phyloP scores from a whole-genome alignment of 1,140 invertebrate species.

The Antheraea mylitta region DNA sequence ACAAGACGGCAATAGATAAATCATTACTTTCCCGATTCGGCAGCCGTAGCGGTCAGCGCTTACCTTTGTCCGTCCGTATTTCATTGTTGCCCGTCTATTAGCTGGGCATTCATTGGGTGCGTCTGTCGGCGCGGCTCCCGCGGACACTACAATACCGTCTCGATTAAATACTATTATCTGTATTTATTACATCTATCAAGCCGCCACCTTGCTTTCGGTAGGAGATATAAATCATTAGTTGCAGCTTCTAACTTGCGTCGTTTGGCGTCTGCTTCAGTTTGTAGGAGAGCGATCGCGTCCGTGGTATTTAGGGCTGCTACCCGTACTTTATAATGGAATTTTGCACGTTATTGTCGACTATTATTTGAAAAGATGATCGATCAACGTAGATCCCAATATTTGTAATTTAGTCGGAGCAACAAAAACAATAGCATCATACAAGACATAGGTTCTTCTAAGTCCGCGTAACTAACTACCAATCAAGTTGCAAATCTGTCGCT shows the following conservation, averaged over 20 bases:
- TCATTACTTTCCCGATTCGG: constrained; percentile 24
- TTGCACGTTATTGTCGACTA: no score
- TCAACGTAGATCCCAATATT: no score
- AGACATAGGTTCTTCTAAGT: no score
- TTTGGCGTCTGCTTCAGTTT: background rate
- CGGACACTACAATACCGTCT: constrained; percentile 38
- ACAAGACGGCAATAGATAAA: constrained; percentile 16
- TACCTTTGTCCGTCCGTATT: constrained; percentile 27
- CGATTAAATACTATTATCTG: constrained; percentile 52
- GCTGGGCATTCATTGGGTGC: constrained; percentile 40
- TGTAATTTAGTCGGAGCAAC: no score
- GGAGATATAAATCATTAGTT: constrained; percentile 14
- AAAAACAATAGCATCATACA: no score
- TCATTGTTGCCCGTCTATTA: constrained; percentile 32
- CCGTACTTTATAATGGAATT: no score
- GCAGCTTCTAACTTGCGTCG: constrained; percentile 1
- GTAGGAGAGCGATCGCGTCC: background rate
- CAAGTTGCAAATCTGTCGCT: no score
- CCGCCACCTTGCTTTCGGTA: constrained; percentile 20
- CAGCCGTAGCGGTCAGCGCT: constrained; percentile 19
- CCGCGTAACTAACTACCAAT: no score
- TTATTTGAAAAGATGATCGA: no score
- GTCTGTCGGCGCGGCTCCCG: constrained; percentile 30
- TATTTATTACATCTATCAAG: constrained; percentile 50
- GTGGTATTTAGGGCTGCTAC: no score